Base-by-base conservation (phyloP, 2,888 invertebrate genomes). In the Caenorhabditis sulstoni region DNA sequence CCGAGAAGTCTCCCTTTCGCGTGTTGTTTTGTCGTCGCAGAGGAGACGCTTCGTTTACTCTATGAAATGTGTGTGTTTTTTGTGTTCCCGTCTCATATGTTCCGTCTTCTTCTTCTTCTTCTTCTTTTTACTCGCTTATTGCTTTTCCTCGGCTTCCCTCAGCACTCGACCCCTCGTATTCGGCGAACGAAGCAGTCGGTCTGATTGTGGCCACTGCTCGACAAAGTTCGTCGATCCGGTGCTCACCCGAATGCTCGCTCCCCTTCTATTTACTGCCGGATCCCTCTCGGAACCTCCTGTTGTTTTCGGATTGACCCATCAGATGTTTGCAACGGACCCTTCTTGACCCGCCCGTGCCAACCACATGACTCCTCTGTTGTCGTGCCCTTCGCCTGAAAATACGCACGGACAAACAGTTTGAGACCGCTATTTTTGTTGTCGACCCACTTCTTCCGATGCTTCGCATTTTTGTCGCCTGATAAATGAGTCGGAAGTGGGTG, bases 321-420 rank as follows among this genome's bases (percentile, higher is more conserved):
- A 58, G 58, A 67, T 67, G 67, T 67, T 67, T 67, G 57, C 65
- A 65, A 57, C 41, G 67, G 59, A 53, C 53, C 68, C 68, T 7
- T 23, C 23, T 52, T 68, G 68, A 68, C 68, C 68, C 68, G 58
- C 39, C 58, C 52, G 68, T 68, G 68, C 68, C 68, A 61, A 59
- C 53, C 68, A 61, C 68, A 68, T 68, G 68, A 68, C 59, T 52
- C 59, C 20, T 3, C 55, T 67, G 49, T 58, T 67, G 49, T 68
- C 50, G 47, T 47, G 47, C 47, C 47, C 47, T 47, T 55, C 37
- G 11, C 50, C 49, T 49, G 50, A 49, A 59, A 68, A 59, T 41
- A 44, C 2, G 37, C 39, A 39, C 8, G 9, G 20, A 41, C 2
- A 57, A 45, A 49, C 57, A 57, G 39, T 52, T 9, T 29, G 29